A percentile compares a stretch with the other conserved stretches of the same genome.
Conservation (phyloP, 2,797 vertebrate species). For the Masticophis lateralis region DNA sequence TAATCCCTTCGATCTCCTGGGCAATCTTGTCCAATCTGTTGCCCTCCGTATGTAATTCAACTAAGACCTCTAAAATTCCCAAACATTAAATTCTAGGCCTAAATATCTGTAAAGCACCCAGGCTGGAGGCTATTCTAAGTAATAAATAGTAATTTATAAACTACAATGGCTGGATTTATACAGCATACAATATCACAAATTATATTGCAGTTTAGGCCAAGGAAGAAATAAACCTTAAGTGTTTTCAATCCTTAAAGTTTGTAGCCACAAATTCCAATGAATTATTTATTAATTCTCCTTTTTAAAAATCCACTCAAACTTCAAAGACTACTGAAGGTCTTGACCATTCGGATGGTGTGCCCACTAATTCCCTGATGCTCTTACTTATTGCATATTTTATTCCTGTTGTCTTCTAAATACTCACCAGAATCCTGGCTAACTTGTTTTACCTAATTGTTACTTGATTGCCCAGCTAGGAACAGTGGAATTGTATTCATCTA, state of each 20-base stretch:
- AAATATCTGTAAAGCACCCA: background rate
- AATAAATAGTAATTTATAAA: background rate
- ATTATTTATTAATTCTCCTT: background rate
- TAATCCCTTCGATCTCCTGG: background rate
- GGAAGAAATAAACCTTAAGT: background rate
- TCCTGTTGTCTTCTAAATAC: background rate
- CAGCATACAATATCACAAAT: background rate
- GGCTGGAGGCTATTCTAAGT: background rate
- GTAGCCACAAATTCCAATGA: background rate
- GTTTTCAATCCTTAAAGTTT: background rate
- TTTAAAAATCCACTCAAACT: background rate
- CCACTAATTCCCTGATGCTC: background rate
- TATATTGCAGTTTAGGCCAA: background rate
- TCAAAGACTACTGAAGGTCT: background rate
- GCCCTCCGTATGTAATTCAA: background rate
- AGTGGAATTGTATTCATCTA: background rate
- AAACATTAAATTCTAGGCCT: background rate
- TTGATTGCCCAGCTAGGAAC: background rate
- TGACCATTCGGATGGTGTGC: background rate
- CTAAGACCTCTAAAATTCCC: background rate
- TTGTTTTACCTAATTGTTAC: background rate
- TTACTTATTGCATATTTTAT: background rate
- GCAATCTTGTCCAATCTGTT: background rate
- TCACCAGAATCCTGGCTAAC: background rate
- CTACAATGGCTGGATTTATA: background rate